Conservation (phyloP, 2,113 vertebrate genomes). For the Pterocles gutturalis region DNA sequence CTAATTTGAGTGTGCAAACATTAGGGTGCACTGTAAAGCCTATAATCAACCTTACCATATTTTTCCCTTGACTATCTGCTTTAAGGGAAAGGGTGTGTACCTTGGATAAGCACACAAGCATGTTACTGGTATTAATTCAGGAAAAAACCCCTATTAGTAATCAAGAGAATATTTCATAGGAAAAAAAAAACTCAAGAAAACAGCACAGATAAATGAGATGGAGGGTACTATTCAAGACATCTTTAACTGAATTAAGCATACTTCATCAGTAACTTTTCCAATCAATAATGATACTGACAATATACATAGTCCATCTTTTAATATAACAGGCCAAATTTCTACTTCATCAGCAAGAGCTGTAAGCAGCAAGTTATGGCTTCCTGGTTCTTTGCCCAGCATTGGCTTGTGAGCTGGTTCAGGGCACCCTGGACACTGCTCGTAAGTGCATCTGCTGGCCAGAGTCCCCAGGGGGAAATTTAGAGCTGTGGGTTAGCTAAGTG, state of each 20-base stretch:
- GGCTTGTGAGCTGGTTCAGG: background rate
- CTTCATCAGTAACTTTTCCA: background rate
- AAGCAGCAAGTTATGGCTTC: background rate
- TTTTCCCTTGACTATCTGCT: background rate
- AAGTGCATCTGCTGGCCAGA: background rate
- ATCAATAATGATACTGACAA: background rate
- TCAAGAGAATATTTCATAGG: background rate
- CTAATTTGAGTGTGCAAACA: background rate
- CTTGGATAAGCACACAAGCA: background rate
- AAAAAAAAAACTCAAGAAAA: background rate
- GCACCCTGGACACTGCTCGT: accelerated
- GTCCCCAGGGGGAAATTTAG: background rate
- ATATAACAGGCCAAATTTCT: background rate
- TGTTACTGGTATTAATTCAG: background rate
- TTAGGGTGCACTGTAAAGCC: background rate
- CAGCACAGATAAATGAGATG: background rate
- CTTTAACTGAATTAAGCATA: background rate
- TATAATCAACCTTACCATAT: background rate
- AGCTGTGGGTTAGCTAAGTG: background rate
- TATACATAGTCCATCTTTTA: background rate
- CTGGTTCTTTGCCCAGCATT: background rate
- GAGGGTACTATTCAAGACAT: background rate
- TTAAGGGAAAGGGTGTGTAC: background rate
- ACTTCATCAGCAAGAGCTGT: background rate
- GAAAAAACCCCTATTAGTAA: background rate